Base-by-base conservation (phyloP, 92 coral and sea anemone species). In the Parazoanthus swiftii region DNA sequence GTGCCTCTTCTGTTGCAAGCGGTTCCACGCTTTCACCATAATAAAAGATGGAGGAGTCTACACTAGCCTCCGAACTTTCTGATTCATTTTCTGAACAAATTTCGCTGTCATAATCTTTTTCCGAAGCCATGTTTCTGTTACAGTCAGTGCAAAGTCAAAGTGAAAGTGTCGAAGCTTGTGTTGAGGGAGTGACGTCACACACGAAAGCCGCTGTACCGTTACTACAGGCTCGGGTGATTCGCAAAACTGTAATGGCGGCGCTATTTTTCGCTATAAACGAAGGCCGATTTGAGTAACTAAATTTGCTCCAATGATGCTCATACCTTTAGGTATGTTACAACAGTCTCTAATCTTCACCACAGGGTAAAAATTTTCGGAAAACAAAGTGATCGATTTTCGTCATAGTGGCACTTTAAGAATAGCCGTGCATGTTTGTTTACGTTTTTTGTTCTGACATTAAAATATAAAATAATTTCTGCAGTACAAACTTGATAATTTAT, bases 21-120 rank as follows among this genome's bases (percentile, higher is more conserved):
- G 84, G 84, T 6, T 80, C 84, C 84, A 80, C 21, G 70, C 72
- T 80, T 80, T 56, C 71, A 80, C 56, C 84, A 25, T 80, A 80
- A 76, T 76, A 3, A 42, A 42, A 76, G 33, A 43, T 23, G 33
- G 33, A 39, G 4, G n/a, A 23, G 58, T 14, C 2, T 44, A 39
- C 42, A 39, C 42, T 39, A 39, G 42, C 42, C 56, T 76, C 80
- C 43, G 48, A 75, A 6, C 51, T 2, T 75, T 75, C 79, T 13
- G 80, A 76, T 13, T 76, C 59, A 18, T 76, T 76, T 76, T 42
- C 80, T 5, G 80, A 76, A 35, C 3, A 76, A 1, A 76, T 42
- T 76, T 76, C 80, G 56, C 80, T 76, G 9, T 76, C 80, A 43
- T 8, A 20, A 76, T 16, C 0, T 11, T 11, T 76, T 76, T 76